Evolutionary conservation across 2,113 vertebrate genomes (phyloP).

Genomic region (Grammomys dolichurus): DNA sequence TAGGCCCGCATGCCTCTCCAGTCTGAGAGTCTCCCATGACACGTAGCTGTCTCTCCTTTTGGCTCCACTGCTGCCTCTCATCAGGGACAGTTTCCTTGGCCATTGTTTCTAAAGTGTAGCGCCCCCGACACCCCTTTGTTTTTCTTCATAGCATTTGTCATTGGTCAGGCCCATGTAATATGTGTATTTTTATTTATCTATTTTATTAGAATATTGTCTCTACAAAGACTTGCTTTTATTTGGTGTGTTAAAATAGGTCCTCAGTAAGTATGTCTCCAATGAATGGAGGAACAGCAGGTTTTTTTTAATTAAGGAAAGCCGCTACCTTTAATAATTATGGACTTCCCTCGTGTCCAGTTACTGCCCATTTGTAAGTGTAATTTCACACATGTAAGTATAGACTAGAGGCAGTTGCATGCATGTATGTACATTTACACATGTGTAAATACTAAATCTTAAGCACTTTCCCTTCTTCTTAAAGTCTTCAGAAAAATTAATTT

Average conservation of each 20-base stretch:
- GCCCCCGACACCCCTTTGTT: background rate
- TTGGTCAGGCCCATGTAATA: background rate
- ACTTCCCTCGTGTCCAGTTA: background rate
- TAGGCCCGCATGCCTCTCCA: background rate
- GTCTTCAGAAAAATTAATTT: constrained; percentile 43
- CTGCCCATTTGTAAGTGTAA: constrained; percentile 23
- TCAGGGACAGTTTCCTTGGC: background rate
- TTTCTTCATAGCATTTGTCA: background rate
- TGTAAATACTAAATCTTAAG: constrained; percentile 6
- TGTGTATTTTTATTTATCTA: background rate
- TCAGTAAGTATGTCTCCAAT: background rate
- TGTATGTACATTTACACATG: background rate
- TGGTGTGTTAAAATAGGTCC: background rate
- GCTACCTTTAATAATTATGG: background rate
- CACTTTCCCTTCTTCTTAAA: background rate
- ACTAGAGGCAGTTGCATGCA: background rate
- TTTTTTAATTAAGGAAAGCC: constrained; percentile 34
- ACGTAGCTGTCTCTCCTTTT: background rate
- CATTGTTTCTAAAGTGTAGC: background rate
- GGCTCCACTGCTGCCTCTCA: background rate
- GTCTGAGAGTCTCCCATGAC: too few relatives aligned
- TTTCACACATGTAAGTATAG: constrained; percentile 18
- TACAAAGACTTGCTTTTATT: background rate
- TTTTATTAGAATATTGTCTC: background rate
- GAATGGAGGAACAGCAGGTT: background rate